Evolutionary conservation across 2,888 invertebrate species (phyloP).

Genomic region (Drosophila mayaguana): DNA sequence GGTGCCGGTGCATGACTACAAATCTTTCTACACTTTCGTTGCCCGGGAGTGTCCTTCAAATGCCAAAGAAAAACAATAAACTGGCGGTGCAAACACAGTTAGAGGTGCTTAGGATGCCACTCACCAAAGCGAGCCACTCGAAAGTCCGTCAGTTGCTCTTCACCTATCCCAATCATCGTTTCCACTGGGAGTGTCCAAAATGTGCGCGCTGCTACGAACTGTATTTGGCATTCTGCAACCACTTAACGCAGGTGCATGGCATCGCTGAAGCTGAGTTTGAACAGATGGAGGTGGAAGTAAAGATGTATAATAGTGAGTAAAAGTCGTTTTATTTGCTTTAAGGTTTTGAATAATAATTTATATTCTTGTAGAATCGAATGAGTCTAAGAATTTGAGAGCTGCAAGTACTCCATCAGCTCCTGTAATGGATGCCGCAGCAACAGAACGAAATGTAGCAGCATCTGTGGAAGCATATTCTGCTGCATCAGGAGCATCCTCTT

Average conservation of each 20-base stretch:
- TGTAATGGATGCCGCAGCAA: background rate
- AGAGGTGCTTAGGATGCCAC: constrained; percentile 19
- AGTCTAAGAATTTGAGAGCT: background rate
- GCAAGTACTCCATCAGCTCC: background rate
- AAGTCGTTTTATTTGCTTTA: no score
- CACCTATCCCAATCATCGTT: constrained; percentile 53
- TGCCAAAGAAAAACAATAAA: constrained; percentile 4
- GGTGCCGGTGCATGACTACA: constrained; percentile 61
- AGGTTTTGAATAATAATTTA: background rate
- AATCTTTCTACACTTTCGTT: constrained; percentile 56
- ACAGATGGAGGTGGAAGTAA: constrained; percentile 54
- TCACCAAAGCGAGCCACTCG: constrained; percentile 8
- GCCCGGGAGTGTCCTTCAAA: constrained; percentile 61
- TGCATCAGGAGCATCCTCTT: background rate
- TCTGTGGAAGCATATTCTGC: background rate
- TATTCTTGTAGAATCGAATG: constrained; percentile 7
- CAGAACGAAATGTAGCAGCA: background rate
- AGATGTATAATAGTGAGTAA: constrained; percentile 49
- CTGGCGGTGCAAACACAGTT: background rate
- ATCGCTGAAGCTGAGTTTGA: constrained; percentile 28
- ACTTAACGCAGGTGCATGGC: constrained; percentile 55
- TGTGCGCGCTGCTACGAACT: constrained; percentile 67
- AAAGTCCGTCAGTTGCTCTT: constrained; percentile 43
- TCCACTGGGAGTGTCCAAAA: constrained; percentile 69
- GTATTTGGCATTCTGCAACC: constrained; percentile 57